A percentile compares a stretch with the other conserved stretches of the same genome.
Conservation (phyloP, 2,888 invertebrate genomes). For the Tolmerus cingulatus region DNA sequence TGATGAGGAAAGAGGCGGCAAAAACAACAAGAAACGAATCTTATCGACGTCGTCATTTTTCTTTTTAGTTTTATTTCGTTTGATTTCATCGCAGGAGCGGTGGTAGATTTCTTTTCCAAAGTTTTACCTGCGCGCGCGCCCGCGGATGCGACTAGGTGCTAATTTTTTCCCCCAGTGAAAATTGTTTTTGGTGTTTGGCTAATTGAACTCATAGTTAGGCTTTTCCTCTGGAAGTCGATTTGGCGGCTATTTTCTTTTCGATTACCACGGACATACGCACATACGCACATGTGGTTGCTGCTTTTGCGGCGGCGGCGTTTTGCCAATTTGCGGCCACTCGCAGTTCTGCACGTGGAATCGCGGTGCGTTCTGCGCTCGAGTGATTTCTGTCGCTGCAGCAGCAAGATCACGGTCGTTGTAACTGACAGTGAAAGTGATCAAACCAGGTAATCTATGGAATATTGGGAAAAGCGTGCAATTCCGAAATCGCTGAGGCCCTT, state of each 20-base stretch:
- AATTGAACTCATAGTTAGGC: constrained; percentile 49
- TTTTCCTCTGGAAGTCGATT: constrained; percentile 46
- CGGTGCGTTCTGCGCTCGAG: background rate
- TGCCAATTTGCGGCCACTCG: background rate
- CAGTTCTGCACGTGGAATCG: background rate
- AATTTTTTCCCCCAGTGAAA: constrained; percentile 44
- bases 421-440: constrained; percentile 50
- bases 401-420: constrained; percentile 53
- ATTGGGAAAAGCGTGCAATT: background rate
- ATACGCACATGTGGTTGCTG: background rate
- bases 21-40: constrained; percentile 21
- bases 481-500: background rate
- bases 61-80: constrained; percentile 25
- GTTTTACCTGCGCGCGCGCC: background rate
- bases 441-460: background rate
- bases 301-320: constrained; percentile 47
- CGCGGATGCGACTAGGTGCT: background rate
- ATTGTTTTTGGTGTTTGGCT: constrained; percentile 22
- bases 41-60: background rate
- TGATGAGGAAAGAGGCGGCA: constrained; percentile 14
- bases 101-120: constrained; percentile 30
- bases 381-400: constrained; percentile 4
- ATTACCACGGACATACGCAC: background rate
- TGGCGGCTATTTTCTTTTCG: constrained; percentile 30
- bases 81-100: constrained; percentile 19